Base-by-base conservation (phyloP, 2,888 invertebrate species). In the Cephus sareptanus region DNA sequence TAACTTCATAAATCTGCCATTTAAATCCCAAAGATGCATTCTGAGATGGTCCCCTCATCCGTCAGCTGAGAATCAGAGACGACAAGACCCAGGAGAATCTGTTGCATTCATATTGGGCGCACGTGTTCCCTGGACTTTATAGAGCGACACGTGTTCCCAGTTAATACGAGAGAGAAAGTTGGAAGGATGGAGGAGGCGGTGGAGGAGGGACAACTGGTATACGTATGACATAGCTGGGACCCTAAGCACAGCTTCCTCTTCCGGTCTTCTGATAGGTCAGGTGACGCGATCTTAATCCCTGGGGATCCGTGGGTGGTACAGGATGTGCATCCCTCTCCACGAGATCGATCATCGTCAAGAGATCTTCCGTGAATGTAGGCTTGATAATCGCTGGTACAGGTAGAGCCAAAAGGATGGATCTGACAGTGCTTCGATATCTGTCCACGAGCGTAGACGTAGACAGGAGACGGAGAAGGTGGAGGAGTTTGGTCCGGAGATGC, bases 241-340 rank as follows among this genome's bases (percentile, higher is more conserved):
- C 34, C 76, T 77, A 78, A 75, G 30, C 78, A 9, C 81, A 78
- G 83, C 81, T 85, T 85, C 85, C 86, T 86, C 81, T 85, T 85
- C 85, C 85, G 86, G 85, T 80, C 78, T 35, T 83, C 85, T 80
- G 83, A 82, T 80, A 81, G 86, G 81, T 86, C 85, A 84, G 83
- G 79, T 84, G 84, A 81, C 85, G 80, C 81, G 84, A 85, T 85
- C 82, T 83, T 83, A 83, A 83, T 85, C 85, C 82, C 79, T 34
- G 73, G 77, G 77, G 79, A 84, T 79, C 77, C 73, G 56, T 79
- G 82, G 78, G 85, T 83, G 82, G 80, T 79, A 83, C 84, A 84
- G 84, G 83, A 84, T 85, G 79, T 80, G 80, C 31, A 70, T 70
- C 70, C 31, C 70, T 70, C 70, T 40, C 40, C 40, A 15, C 40